phyloP scores from a whole-genome alignment of 2,113 vertebrate genomes.

The Mormoops blainvillei region DNA sequence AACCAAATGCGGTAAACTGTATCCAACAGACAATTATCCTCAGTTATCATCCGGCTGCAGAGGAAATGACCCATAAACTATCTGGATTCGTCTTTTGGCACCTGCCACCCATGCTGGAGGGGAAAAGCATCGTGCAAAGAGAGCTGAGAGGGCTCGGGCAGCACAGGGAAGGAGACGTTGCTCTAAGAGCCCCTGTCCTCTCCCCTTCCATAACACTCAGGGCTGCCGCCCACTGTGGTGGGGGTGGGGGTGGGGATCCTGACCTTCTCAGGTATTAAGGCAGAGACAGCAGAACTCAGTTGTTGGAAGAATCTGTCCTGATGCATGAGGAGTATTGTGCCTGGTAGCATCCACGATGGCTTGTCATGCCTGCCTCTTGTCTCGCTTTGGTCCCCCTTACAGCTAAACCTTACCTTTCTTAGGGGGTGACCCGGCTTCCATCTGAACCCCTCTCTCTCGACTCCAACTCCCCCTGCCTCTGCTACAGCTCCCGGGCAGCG shows the following conservation, averaged over 20 bases:
- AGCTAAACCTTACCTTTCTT: not conserved
- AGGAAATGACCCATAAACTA: conserved; percentile 17
- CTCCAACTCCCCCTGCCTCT: not conserved
- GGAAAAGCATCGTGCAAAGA: not conserved
- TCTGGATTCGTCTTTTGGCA: conserved; percentile 16
- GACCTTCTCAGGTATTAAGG: not conserved
- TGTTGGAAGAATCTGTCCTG: not conserved
- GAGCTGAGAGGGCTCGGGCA: not conserved
- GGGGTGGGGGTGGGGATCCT: too few species aligned
- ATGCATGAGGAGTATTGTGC: not conserved
- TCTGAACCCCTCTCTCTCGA: not conserved
- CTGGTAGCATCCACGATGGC: accelerated
- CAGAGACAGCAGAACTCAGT: not conserved
- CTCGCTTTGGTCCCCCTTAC: not conserved
- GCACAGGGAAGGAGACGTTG: not conserved
- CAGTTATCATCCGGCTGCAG: not conserved
- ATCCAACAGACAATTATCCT: conserved; percentile 14
- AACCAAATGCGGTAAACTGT: conserved; percentile 18
- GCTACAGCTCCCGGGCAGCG: not conserved
- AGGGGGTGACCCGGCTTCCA: not conserved
- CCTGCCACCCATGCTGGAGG: not conserved
- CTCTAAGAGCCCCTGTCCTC: not conserved
- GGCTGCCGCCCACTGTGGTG: not conserved
- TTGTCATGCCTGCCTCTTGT: not conserved
- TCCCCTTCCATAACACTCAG: accelerated